phyloP scores from a whole-genome alignment of 2,113 vertebrate species.

The Plestiodon gilberti region DNA sequence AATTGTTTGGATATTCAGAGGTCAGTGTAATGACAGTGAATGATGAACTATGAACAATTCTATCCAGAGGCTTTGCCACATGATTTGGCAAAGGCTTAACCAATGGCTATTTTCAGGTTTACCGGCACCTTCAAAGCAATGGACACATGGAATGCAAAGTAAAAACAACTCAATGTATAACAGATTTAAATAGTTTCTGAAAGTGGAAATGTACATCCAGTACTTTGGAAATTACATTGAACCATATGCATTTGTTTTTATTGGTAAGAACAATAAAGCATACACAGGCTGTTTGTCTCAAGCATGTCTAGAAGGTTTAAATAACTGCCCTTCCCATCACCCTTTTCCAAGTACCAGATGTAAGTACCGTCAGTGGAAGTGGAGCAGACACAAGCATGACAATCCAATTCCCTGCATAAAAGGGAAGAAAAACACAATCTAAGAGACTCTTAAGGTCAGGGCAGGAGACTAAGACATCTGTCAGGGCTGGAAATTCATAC shows the following conservation, averaged over 20 bases:
- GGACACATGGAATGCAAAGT: not conserved
- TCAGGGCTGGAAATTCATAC: slow-evolving; percentile 51
- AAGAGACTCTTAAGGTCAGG: slow-evolving; percentile 48
- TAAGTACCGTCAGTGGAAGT: slow-evolving; percentile 55
- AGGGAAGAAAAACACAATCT: slow-evolving; percentile 33
- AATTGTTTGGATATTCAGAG: slow-evolving; percentile 10
- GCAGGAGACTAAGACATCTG: slow-evolving; percentile 65
- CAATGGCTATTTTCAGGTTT: not conserved
- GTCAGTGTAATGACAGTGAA: slow-evolving; percentile 6
- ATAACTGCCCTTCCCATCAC: slow-evolving; percentile 65
- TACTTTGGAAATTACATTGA: slow-evolving; percentile 20
- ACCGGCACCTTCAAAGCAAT: slow-evolving; percentile 27
- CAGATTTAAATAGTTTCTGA: slow-evolving; percentile 30
- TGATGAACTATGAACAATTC: slow-evolving; percentile 25
- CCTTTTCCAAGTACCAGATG: slow-evolving; percentile 52
- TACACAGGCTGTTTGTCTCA: slow-evolving; percentile 45
- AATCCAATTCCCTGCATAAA: slow-evolving; percentile 51
- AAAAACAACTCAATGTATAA: slow-evolving; percentile 1
- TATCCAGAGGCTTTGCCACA: not conserved
- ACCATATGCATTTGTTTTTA: slow-evolving; percentile 51
- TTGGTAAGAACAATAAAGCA: slow-evolving; percentile 38
- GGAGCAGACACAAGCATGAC: slow-evolving; percentile 62
- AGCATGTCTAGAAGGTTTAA: slow-evolving; percentile 53
- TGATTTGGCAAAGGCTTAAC: not conserved
- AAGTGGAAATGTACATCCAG: slow-evolving; percentile 31